Conservation (phyloP, 2,888 invertebrate genomes). For the Scelioninae gen. 1 region DNA sequence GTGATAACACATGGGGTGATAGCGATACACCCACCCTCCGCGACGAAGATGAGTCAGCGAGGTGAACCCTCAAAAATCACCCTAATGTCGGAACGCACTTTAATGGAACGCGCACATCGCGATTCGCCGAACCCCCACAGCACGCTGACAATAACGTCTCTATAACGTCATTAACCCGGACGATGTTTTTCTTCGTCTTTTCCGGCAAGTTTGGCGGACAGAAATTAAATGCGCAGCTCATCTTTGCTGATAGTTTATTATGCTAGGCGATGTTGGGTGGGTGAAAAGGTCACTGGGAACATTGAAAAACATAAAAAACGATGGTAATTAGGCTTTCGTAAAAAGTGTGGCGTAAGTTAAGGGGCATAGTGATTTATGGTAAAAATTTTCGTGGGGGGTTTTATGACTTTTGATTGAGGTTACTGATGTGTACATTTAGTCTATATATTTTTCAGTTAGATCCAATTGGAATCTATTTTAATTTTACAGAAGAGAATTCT, state of each 20-base stretch:
- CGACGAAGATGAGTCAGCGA: constrained; percentile 78
- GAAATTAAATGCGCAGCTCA: constrained; percentile 11
- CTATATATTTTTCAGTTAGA: too few species aligned
- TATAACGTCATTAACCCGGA: constrained; percentile 47
- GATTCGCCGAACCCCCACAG: constrained; percentile 33
- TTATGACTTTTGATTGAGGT: too few species aligned
- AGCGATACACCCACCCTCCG: constrained; percentile 78
- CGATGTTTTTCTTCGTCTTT: constrained; percentile 37
- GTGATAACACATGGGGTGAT: constrained; percentile 80
- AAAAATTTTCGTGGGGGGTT: too few species aligned
- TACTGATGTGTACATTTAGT: too few species aligned
- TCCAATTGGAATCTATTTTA: too few species aligned
- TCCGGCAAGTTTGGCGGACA: constrained; percentile 32
- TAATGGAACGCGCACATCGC: constrained; percentile 55
- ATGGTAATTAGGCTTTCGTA: constrained; percentile 29
- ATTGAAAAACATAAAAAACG: constrained; percentile 12
- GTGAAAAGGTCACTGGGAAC: constrained; percentile 26
- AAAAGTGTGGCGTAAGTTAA: constrained; percentile 13
- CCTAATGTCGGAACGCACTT: constrained; percentile 41
- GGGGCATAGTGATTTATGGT: constrained; percentile 22
- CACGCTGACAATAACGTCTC: constrained; percentile 44
- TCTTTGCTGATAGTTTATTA: constrained; percentile 17
- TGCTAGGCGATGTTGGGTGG: background rate
- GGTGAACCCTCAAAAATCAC: constrained; percentile 54
- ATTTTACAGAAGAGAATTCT: too few species aligned